Conservation (phyloP, 2,888 invertebrate species). For the Agriopis aurantiaria region DNA sequence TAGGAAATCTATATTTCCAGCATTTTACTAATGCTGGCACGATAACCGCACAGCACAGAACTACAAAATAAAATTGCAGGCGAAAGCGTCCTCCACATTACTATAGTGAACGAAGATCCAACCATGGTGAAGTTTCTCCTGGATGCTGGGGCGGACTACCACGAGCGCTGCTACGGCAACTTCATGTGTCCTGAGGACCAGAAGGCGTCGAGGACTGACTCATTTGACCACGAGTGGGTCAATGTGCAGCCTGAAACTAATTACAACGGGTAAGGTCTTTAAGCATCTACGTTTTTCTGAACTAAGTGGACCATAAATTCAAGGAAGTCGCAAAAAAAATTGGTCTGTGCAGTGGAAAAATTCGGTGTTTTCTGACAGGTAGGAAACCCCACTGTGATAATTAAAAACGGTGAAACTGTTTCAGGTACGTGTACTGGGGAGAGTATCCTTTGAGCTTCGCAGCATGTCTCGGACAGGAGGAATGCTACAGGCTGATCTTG, state of each 20-base stretch:
- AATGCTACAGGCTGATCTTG: constrained; percentile 97
- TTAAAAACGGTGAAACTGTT: not conserved
- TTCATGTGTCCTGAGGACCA: constrained; percentile 99
- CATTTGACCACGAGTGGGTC: constrained; percentile 49
- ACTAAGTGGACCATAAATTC: too few species aligned
- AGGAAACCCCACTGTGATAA: too few species aligned
- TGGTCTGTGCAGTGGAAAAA: too few species aligned
- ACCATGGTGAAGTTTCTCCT: constrained; percentile 98
- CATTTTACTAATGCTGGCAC: too few species aligned
- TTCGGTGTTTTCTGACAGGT: too few species aligned
- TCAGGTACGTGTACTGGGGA: constrained; percentile 98
- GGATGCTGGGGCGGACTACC: constrained; percentile 96
- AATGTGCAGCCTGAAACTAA: constrained; percentile 81
- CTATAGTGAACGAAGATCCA: constrained; percentile 99
- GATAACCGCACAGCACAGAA: too few species aligned
- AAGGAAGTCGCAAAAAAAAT: too few species aligned
- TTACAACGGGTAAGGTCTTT: constrained; percentile 90
- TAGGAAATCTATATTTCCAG: too few species aligned
- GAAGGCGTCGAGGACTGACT: constrained; percentile 87
- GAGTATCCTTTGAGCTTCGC: constrained; percentile 99
- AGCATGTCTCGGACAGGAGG: constrained; percentile 98
- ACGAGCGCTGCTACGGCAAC: constrained; percentile 97
- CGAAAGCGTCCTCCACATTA: constrained; percentile 98
- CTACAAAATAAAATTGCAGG: constrained; percentile 84
- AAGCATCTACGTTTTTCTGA: not conserved